Percentiles rank a stretch among this genome's conserved stretches.
These are phyloP conservation scores for Phalera bucephala DNA, from an alignment of 2,888 invertebrate genomes.

Conservation along the genomic window DNA sequence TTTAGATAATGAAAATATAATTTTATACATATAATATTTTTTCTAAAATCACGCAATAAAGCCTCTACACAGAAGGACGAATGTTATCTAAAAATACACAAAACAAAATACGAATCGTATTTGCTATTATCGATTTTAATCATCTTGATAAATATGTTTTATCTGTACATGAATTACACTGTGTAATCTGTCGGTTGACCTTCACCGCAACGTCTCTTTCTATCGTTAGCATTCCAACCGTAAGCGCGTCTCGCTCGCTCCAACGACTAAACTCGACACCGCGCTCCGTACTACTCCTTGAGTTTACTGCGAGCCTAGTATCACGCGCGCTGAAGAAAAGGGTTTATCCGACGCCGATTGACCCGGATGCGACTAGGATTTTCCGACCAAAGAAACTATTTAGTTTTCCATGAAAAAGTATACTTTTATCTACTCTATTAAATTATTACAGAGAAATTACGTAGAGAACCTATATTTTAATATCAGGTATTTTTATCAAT, in stretches of 20 bases:
- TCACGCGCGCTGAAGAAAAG: constrained; percentile 83
- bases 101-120: too few species aligned
- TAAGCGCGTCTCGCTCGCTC: constrained; percentile 62
- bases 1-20: too few species aligned
- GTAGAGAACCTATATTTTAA: too few species aligned
- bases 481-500: background rate
- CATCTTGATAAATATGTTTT: constrained; percentile 26
- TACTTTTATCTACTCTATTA: constrained; percentile 25
- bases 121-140: background rate
- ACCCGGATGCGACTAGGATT: constrained; percentile 73
- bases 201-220: constrained; percentile 66
- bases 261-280: constrained; percentile 36
- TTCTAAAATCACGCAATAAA: too few species aligned
- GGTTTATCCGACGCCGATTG: constrained; percentile 81
- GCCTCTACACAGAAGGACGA: too few species aligned
- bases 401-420: constrained; percentile 53
- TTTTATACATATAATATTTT: too few species aligned
- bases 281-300: constrained; percentile 57
- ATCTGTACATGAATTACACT: constrained; percentile 52
- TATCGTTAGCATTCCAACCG: constrained; percentile 64
- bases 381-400: constrained; percentile 61
- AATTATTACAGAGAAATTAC: too few species aligned
- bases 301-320: constrained; percentile 72
- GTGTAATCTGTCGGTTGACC: constrained; percentile 73
- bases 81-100: too few species aligned